Base-by-base conservation (phyloP, 2,888 invertebrate genomes). In the Lordiphosa fenestrarum region DNA sequence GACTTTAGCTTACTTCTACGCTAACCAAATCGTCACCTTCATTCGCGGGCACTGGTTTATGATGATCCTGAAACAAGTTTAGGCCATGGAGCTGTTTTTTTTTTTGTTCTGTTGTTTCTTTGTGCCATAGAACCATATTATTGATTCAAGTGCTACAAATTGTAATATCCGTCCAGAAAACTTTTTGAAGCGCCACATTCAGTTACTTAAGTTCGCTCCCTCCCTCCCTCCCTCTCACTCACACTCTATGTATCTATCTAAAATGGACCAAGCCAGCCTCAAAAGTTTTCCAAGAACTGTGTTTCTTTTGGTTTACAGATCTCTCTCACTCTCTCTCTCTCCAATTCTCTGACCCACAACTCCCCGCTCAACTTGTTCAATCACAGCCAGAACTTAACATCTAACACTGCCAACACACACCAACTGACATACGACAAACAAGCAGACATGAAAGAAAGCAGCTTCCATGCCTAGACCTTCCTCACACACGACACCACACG, bases 121-220 rank as follows among this genome's bases (percentile, higher is more conserved):
- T 30, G 30, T 30, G 30, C 30, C 30, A 30, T 30, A 30, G 30
- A 30, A 30, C 30, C 30, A 30, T 3, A 30, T 3, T 30, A 30
- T 30, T 30, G 30, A 30, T 30, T 30, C 9, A 30, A 30, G 82
- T 78, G 80, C 77, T 78, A 75, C 77, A 82, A 78, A 78, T 71
- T 82, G 82, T 75, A 78, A 82, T 73, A 78, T 78, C 77, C 77
- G 77, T 78, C 77, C 77, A 78, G 78, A 75, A 82, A 82, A 75
- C 77, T 75, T 71, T 77, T 82, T 78, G 77, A 78, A 78, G 77
- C 77, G 78, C 82, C 75, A 44, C 6, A 15, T 33, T 44, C 9
- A 9, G 30, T 30, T 30, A 30, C 9, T 15, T 44, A 10, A 44
- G 13, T 44, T 44, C 15, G 12, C 39, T 50, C 15, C 15, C 46